Evolutionary conservation across 2,113 vertebrate genomes (phyloP), one percentile per base, ranked within the genome.

Genomic region (Heterochromis multidens): DNA sequence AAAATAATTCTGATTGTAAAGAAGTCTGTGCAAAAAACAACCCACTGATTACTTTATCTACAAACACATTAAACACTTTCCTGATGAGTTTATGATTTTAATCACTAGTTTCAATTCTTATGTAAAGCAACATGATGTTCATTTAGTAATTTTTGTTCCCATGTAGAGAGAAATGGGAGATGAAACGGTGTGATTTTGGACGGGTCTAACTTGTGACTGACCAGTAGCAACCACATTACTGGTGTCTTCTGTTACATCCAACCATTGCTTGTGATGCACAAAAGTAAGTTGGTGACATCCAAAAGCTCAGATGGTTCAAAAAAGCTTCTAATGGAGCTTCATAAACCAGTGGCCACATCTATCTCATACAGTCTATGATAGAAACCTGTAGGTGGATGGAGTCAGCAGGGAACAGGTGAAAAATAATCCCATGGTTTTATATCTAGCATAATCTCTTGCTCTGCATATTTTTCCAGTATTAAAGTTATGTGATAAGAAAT

Each of bases 61-160:
- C 17, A 52, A 7, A 17, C 49, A 19, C 16, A 52, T 16, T n/a
- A 31, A 31, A 4, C 43, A 54, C 46, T 54, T 74, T 54, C 31
- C 46, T 74, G 27, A 31, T 31, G 21, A 31, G 67, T 52, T 52
- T 14, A 49, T 72, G 2, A 14, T 54, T 74, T 54, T 54, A 74
- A 31, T 74, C 25, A 54, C 17, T 21, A 0, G 6, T 54, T 74
- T 74, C 21, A 54, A n/a, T 31, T n/a, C 9, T 19, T 2, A 52
- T 0, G 6, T 8, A 52, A 54, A 14, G 17, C 70, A 52, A 31
- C 4, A 13, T 54, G 43, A 74, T 31, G 29, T 52, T 74, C 0
- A 52, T 21, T 52, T 72, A 49, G 23, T 29, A 52, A 72, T 29
- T 29, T 46, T 3, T 72, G 43, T 52, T 13, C 43, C 67, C 17